Conservation (phyloP, 2,888 invertebrate species). For the Sesia apiformis region DNA sequence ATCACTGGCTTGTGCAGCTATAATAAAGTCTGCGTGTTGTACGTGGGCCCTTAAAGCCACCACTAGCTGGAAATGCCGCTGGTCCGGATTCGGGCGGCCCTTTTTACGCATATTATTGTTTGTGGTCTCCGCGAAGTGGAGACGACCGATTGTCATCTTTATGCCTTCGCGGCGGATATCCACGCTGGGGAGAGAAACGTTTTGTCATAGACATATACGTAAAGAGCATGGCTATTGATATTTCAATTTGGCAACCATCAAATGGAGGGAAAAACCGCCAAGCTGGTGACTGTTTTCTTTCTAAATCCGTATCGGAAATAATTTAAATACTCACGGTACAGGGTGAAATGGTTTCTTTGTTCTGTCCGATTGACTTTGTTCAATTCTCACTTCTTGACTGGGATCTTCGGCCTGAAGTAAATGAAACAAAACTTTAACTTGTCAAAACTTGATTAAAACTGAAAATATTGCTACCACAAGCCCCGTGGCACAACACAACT, state of each 20-base stretch:
- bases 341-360: constrained; percentile 98
- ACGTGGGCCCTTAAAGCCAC: constrained; percentile 94
- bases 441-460: too few relatives aligned
- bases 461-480: too few relatives aligned
- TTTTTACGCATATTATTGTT: constrained; percentile 99
- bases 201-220: background rate
- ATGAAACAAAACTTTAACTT: background rate
- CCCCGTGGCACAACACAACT: too few relatives aligned
- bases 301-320: too few relatives aligned
- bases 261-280: too few relatives aligned
- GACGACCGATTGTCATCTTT: constrained; percentile 94
- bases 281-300: too few relatives aligned
- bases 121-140: constrained; percentile 99
- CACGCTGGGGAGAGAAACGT: constrained; percentile 66
- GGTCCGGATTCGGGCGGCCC: constrained; percentile 98
- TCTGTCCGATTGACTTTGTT: constrained; percentile 98
- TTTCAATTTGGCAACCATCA: too few relatives aligned
- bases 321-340: constrained; percentile 83
- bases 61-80: constrained; percentile 96
- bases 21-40: constrained; percentile 83
- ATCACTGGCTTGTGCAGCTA: constrained; percentile 93
- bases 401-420: constrained; percentile 84
- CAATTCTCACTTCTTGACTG: constrained; percentile 94
- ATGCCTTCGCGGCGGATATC: constrained; percentile 91
- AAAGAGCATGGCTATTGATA: too few relatives aligned